A percentile compares a stretch with the other conserved stretches of the same genome.
These are phyloP conservation scores for Phasia obesa DNA, from an alignment of 2,888 invertebrate genomes.

Conservation along the genomic window DNA sequence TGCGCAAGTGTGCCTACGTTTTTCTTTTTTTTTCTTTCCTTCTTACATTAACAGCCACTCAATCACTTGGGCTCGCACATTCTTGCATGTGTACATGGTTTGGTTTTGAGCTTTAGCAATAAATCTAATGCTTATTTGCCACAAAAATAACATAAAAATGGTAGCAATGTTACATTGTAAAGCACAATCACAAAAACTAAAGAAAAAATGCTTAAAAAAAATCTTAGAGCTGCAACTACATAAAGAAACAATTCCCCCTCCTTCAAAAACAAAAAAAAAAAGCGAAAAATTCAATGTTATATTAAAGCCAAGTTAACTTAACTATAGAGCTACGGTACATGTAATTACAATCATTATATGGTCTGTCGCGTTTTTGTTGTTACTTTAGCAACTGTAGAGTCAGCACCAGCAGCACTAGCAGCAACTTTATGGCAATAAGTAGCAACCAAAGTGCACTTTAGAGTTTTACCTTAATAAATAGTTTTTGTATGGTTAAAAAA, in stretches of 20 bases:
- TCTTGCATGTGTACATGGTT: slow-evolving; percentile 38
- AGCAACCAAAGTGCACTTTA: slow-evolving; percentile 80
- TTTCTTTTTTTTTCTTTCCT: slow-evolving; percentile 22
- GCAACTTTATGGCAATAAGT: slow-evolving; percentile 53
- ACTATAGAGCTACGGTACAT: slow-evolving; percentile 68
- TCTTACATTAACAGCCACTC: slow-evolving; percentile 34
- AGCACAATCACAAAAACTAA: slow-evolving; percentile 11
- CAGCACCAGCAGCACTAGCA: background rate
- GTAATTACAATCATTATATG: slow-evolving; percentile 74
- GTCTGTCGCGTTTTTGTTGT: slow-evolving; percentile 72
- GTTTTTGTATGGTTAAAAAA: slow-evolving; percentile 43
- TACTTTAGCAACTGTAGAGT: background rate
- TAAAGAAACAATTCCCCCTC: slow-evolving; percentile 50
- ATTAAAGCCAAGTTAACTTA: slow-evolving; percentile 63
- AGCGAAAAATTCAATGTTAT: slow-evolving; percentile 54
- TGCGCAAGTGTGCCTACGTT: slow-evolving; percentile 69
- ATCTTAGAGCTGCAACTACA: slow-evolving; percentile 4
- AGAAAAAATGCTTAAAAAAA: background rate
- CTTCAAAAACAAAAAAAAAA: slow-evolving; percentile 25
- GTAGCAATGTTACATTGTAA: slow-evolving; percentile 64
- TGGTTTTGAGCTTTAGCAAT: slow-evolving; percentile 51
- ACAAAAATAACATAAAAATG: slow-evolving; percentile 64
- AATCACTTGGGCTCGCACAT: slow-evolving; percentile 32
- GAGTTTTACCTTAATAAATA: slow-evolving; percentile 65
- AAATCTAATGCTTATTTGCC: slow-evolving; percentile 68